phyloP scores from a whole-genome alignment of 2,888 invertebrate species.

The Drosophila recens region DNA sequence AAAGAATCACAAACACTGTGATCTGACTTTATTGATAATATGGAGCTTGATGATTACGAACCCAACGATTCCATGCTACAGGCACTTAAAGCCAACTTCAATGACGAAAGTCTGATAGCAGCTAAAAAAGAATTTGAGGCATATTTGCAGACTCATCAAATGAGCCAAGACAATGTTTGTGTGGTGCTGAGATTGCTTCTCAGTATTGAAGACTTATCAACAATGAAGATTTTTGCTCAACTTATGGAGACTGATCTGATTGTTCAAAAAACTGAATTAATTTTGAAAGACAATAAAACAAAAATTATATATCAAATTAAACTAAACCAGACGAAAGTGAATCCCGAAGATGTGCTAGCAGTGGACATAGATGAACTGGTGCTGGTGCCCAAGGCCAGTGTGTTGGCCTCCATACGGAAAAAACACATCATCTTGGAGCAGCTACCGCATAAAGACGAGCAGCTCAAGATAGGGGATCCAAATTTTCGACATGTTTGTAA shows the following conservation, averaged over 20 bases:
- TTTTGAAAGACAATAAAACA: neutral
- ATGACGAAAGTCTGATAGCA: conserved; percentile 5
- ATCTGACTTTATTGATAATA: neutral
- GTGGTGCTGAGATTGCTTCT: neutral
- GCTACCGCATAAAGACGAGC: neutral
- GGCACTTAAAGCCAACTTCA: conserved; percentile 4
- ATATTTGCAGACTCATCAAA: conserved; percentile 1
- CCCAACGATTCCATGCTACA: conserved; percentile 2
- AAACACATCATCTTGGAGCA: neutral
- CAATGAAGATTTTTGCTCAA: neutral
- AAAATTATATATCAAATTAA: neutral
- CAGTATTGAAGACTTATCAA: neutral
- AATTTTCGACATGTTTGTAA: neutral
- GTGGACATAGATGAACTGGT: neutral
- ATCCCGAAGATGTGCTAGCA: neutral
- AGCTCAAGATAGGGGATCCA: accelerated
- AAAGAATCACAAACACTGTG: neutral
- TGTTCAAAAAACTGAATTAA: neutral
- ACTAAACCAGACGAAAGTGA: neutral
- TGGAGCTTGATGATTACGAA: neutral
- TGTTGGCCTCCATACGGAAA: neutral
- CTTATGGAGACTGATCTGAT: neutral
- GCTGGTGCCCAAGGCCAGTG: neutral
- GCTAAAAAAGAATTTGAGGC: neutral
- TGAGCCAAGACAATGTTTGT: neutral